These are phyloP conservation scores for Eudyptes chrysolophus DNA, from an alignment of 2,113 vertebrate genomes.

Conservation along the genomic window DNA sequence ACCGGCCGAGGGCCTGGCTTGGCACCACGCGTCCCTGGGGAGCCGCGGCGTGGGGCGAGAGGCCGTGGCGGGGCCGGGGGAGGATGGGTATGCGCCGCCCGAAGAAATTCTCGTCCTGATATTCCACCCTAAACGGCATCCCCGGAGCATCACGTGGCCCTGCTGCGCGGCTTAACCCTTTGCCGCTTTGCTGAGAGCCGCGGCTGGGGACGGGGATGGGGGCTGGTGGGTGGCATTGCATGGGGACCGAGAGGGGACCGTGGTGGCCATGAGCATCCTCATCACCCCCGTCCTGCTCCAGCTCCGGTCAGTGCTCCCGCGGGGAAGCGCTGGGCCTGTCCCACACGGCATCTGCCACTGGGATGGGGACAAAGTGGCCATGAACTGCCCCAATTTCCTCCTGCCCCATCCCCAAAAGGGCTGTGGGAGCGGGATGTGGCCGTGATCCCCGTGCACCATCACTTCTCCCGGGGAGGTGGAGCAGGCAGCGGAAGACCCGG, in stretches of 20 bases:
- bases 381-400: not conserved
- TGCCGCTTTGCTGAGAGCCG: rapidly evolving
- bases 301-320: not conserved
- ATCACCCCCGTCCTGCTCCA: not conserved
- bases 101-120: not conserved
- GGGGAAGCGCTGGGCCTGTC: not conserved
- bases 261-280: not conserved
- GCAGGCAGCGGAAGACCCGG: rapidly evolving
- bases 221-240: not conserved
- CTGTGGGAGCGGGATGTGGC: not conserved
- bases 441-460: rapidly evolving
- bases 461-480: not conserved
- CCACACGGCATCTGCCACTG: rapidly evolving
- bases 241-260: rapidly evolving
- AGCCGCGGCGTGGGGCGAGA: rapidly evolving
- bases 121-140: slow-evolving; percentile 51
- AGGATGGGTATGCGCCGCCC: not conserved
- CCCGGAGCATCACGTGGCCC: not conserved
- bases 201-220: not conserved
- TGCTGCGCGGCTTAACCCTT: not conserved
- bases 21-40: rapidly evolving
- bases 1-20: not conserved
- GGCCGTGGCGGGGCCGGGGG: not conserved
- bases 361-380: not conserved
- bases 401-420: not conserved